phyloP scores from a whole-genome alignment of 2,888 invertebrate genomes.

The Hypena proboscidalis region DNA sequence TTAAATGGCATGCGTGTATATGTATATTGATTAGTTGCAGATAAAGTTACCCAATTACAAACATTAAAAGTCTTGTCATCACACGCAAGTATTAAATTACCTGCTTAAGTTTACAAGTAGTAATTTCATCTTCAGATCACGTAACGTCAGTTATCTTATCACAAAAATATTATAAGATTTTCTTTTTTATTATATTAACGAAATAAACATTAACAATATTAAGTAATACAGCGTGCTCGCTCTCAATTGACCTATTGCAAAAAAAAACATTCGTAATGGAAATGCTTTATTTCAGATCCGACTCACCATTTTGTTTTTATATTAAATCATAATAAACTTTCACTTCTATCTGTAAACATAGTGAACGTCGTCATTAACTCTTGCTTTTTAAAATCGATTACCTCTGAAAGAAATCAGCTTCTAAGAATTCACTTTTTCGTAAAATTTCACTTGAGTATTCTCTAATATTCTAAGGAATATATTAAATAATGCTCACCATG shows the following conservation, averaged over 20 bases:
- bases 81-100: constrained; percentile 8
- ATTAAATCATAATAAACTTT: constrained; percentile 60
- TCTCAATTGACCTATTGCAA: constrained; percentile 55
- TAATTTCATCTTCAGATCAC: neutral
- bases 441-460: constrained; percentile 57
- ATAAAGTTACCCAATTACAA: constrained; percentile 12
- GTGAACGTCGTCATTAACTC: constrained; percentile 62
- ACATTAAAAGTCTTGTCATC: constrained; percentile 6
- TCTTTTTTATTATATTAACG: constrained; percentile 33
- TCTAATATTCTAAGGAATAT: constrained; percentile 34
- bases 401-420: constrained; percentile 43
- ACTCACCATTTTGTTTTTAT: constrained; percentile 52
- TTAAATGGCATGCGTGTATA: constrained; percentile 3
- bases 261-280: constrained; percentile 47
- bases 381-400: constrained; percentile 57
- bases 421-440: constrained; percentile 30
- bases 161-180: constrained; percentile 21
- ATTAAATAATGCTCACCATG: constrained; percentile 46
- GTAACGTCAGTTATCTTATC: neutral
- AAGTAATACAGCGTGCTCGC: constrained; percentile 34
- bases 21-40: constrained; percentile 10
- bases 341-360: constrained; percentile 67
- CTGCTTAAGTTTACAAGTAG: neutral
- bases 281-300: constrained; percentile 42
- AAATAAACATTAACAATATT: constrained; percentile 32